Percentiles rank a stretch among this genome's conserved stretches.
Evolutionary conservation across 2,797 vertebrate genomes (phyloP).

Genomic region (Megaceryle alcyon): DNA sequence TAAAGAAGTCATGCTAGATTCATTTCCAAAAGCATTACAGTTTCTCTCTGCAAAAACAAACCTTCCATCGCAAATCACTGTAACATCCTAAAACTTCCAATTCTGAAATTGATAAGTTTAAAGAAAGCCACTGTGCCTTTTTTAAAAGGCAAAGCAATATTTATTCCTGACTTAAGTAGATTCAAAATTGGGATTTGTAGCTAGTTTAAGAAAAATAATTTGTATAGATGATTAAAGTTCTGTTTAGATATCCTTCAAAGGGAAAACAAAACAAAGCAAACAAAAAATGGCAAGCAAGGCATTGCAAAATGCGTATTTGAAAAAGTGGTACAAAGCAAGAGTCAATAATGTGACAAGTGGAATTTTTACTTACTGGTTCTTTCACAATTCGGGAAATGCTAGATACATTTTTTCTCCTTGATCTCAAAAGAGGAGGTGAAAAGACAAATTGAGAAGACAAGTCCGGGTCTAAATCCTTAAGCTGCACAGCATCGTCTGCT

Average conservation of each 20-base stretch:
- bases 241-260: neutral
- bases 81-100: neutral
- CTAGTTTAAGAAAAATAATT: neutral
- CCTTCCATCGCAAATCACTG: neutral
- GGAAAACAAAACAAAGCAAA: neutral
- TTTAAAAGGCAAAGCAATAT: neutral
- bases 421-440: slow-evolving; percentile 83
- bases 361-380: slow-evolving; percentile 70
- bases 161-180: neutral
- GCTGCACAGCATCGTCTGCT: slow-evolving; percentile 65
- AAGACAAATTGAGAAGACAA: slow-evolving; percentile 77
- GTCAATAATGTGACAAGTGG: neutral
- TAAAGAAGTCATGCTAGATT: neutral
- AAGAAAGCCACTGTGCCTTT: neutral
- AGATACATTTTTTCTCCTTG: slow-evolving; percentile 72
- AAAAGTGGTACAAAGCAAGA: neutral
- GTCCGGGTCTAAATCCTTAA: slow-evolving; percentile 72
- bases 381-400: slow-evolving; percentile 39
- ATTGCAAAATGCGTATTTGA: neutral
- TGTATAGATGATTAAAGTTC: neutral
- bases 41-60: neutral
- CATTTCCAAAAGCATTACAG: neutral
- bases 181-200: neutral
- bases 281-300: neutral
- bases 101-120: neutral